phyloP scores from a whole-genome alignment of 2,797 vertebrate genomes.

The Hozukius guyotensis region DNA sequence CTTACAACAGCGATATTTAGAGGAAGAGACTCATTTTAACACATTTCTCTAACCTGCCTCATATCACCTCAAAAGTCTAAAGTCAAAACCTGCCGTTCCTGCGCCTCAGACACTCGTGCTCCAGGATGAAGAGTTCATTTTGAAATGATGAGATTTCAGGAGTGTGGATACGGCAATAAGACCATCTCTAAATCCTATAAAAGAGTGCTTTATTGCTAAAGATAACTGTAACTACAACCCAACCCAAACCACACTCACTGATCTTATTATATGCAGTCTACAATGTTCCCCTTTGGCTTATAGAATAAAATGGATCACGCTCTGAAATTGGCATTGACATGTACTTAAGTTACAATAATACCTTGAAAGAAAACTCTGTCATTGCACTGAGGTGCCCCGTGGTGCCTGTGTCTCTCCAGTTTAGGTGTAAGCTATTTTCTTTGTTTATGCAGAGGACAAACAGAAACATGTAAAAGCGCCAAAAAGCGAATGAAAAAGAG shows the following conservation, averaged over 20 bases:
- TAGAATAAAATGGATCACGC: slow-evolving; percentile 35
- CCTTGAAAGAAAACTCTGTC: slow-evolving; percentile 6
- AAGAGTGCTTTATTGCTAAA: slow-evolving; percentile 34
- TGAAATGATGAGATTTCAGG: slow-evolving; percentile 38
- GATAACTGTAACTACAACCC: slow-evolving; percentile 47
- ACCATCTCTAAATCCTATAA: slow-evolving; percentile 28
- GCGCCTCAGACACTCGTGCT: neutral
- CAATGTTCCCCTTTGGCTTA: slow-evolving; percentile 30
- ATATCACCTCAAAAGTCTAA: neutral
- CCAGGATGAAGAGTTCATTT: slow-evolving; percentile 24
- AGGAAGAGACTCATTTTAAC: neutral
- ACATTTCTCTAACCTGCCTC: neutral
- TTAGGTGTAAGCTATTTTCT: neutral
- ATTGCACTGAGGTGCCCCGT: neutral
- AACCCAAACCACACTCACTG: slow-evolving; percentile 8
- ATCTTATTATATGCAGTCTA: slow-evolving; percentile 48
- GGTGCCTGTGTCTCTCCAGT: neutral
- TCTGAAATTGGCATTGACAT: slow-evolving; percentile 29
- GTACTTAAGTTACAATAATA: slow-evolving; percentile 1
- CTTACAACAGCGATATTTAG: neutral
- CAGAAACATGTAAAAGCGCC: neutral
- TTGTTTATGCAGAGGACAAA: neutral
- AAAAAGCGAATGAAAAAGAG: slow-evolving; percentile 22
- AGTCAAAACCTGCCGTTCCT: neutral
- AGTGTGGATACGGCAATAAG: slow-evolving; percentile 7